Evolutionary conservation across 2,797 vertebrate species (phyloP).

Genomic region (Sorex maritimensis): DNA sequence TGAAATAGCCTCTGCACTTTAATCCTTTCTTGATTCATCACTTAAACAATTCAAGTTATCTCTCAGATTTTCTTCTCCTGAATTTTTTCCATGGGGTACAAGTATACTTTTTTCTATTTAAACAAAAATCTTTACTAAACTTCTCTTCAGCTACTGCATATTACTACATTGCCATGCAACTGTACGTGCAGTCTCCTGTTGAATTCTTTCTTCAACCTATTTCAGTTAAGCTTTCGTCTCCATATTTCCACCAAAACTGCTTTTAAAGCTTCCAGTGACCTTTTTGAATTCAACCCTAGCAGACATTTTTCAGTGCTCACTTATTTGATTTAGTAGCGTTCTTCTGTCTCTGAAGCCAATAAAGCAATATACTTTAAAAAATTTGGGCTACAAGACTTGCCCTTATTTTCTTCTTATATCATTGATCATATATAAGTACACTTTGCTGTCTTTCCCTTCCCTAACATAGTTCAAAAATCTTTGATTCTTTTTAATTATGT

Average conservation of each 20-base stretch:
- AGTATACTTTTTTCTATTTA: not conserved
- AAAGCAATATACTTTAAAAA: no score
- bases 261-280: not conserved
- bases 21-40: not conserved
- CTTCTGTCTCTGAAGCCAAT: not conserved
- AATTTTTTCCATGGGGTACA: not conserved
- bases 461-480: not conserved
- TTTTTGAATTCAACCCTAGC: constrained; percentile 37
- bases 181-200: not conserved
- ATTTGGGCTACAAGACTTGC: not conserved
- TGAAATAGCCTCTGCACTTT: not conserved
- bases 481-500: constrained; percentile 30
- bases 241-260: not conserved
- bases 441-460: not conserved
- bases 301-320: not conserved
- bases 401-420: constrained; percentile 15
- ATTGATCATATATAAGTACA: not conserved
- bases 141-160: no score
- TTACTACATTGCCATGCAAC: not conserved
- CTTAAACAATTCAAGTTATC: not conserved
- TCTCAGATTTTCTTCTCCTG: constrained; percentile 21
- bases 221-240: not conserved
- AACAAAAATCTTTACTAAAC: not conserved
- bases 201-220: not conserved
- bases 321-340: constrained; percentile 6